Percentiles rank a stretch among this genome's conserved stretches.
Conservation (phyloP, 1,140 invertebrate species). For the Diploscapter pachys region DNA sequence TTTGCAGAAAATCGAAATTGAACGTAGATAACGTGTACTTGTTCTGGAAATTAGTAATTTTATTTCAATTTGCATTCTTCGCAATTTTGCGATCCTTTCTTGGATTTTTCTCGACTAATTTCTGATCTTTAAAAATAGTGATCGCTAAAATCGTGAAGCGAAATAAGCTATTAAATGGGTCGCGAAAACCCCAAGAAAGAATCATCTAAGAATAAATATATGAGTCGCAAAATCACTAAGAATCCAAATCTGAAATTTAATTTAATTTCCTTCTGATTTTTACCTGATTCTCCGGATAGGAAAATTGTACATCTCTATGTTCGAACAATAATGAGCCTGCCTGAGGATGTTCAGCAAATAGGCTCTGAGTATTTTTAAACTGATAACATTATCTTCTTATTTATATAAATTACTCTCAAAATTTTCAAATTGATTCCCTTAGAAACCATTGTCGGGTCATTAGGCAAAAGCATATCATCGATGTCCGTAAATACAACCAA, state of each 20-base stretch:
- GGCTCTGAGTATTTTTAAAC: conserved; percentile 35
- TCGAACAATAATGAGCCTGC: conserved; percentile 56
- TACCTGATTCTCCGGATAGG: too few species aligned
- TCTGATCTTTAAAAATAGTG: too few species aligned
- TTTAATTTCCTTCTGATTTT: too few species aligned
- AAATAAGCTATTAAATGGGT: too few species aligned
- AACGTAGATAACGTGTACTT: conserved; percentile 43
- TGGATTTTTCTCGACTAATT: too few species aligned
- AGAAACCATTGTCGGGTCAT: conserved; percentile 43
- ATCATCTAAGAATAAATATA: too few species aligned
- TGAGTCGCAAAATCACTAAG: too few species aligned
- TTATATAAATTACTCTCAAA: conserved; percentile 36
- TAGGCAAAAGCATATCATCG: conserved; percentile 56
- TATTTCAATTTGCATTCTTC: too few species aligned
- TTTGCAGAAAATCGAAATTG: conserved; percentile 53
- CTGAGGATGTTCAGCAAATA: conserved; percentile 55
- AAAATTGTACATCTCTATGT: conserved; percentile 55
- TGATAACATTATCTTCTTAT: not conserved
- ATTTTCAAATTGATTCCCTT: conserved; percentile 47
- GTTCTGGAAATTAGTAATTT: not conserved
- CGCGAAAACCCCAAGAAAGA: too few species aligned
- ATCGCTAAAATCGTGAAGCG: too few species aligned
- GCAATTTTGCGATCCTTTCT: too few species aligned
- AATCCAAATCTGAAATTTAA: too few species aligned
- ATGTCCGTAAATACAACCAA: conserved; percentile 59